phyloP scores from a whole-genome alignment of 2,113 vertebrate genomes.

The Paradoxurus hermaphroditus region DNA sequence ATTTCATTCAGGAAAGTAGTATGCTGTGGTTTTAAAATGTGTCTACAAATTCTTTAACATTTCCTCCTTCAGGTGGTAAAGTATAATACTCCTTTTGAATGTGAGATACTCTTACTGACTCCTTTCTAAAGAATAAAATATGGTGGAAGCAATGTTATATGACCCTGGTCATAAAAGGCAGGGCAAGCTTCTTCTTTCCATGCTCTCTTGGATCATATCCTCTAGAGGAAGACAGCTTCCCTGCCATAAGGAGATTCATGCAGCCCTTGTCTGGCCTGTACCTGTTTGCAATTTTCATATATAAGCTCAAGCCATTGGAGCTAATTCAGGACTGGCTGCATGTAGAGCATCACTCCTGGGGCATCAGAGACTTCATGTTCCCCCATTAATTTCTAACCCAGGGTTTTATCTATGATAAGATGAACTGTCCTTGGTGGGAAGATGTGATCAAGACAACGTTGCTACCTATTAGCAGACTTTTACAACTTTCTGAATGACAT shows the following conservation, averaged over 20 bases:
- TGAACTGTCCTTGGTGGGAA: neutral
- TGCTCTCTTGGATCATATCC: neutral
- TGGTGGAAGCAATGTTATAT: neutral
- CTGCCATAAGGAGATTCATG: neutral
- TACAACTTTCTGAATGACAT: neutral
- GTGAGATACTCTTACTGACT: neutral
- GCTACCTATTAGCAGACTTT: neutral
- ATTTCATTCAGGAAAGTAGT: neutral
- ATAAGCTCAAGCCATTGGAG: neutral
- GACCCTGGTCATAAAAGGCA: neutral
- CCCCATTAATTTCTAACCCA: neutral
- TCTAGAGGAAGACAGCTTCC: neutral
- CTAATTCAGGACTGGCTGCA: neutral
- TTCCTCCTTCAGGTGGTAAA: neutral
- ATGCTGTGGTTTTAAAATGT: neutral
- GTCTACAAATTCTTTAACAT: neutral
- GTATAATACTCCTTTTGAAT: neutral
- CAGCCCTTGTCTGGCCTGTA: neutral
- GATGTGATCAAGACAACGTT: neutral
- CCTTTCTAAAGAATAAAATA: neutral
- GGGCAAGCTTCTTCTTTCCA: neutral
- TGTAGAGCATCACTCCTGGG: neutral
- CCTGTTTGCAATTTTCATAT: neutral
- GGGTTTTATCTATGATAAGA: neutral
- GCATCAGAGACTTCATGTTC: neutral